These are phyloP conservation scores for Spheniscus mendiculus DNA, from an alignment of 2,113 vertebrate species.

Conservation along the genomic window DNA sequence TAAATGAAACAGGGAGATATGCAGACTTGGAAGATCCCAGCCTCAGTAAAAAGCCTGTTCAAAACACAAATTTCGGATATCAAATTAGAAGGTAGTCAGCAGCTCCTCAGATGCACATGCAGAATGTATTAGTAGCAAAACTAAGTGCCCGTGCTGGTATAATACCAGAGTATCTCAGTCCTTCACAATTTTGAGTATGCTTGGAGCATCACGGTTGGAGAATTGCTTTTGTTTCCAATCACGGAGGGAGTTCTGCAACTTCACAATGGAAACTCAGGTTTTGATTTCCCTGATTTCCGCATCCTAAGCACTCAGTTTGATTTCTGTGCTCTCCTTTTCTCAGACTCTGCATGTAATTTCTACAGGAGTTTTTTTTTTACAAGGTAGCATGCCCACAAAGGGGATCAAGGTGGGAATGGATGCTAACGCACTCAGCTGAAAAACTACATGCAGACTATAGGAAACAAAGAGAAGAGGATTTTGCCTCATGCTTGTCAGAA, in stretches of 20 bases:
- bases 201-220: neutral
- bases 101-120: neutral
- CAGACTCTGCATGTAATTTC: neutral
- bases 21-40: neutral
- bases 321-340: neutral
- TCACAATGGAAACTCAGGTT: neutral
- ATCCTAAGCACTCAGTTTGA: neutral
- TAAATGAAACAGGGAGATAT: neutral
- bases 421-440: neutral
- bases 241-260: neutral
- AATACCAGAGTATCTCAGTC: neutral
- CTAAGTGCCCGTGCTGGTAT: neutral
- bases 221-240: neutral
- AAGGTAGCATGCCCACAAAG: neutral
- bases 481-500: neutral
- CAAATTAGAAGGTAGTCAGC: neutral
- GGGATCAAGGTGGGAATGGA: neutral
- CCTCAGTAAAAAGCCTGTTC: neutral
- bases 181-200: neutral
- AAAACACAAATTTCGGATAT: neutral
- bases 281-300: neutral
- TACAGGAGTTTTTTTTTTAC: neutral
- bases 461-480: neutral
- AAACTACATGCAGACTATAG: neutral
- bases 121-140: neutral